These are phyloP conservation scores for Lasioglossum marginatum DNA, from an alignment of 2,888 invertebrate genomes.

Conservation along the genomic window DNA sequence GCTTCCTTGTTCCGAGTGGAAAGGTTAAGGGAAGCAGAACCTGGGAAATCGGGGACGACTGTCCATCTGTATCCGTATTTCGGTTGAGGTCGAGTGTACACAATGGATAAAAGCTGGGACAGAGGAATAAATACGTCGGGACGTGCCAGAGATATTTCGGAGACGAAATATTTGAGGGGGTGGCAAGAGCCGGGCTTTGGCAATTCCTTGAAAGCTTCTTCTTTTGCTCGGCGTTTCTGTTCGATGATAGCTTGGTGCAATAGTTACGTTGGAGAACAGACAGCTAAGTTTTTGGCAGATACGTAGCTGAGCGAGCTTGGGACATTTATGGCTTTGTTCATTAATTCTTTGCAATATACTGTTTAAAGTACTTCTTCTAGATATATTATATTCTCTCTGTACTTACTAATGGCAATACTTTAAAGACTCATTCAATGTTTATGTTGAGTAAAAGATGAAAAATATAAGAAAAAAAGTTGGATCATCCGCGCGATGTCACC, in stretches of 20 bases:
- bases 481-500: neutral
- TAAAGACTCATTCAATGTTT: too few relatives aligned
- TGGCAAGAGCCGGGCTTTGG: neutral
- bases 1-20: slow-evolving; percentile 25
- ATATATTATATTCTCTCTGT: too few relatives aligned
- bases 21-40: slow-evolving; percentile 30
- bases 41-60: slow-evolving; percentile 10
- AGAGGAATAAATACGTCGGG: neutral
- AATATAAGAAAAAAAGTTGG: neutral
- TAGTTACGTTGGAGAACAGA: neutral
- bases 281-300: neutral
- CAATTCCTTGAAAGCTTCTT: neutral
- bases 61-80: slow-evolving; percentile 28
- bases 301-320: neutral
- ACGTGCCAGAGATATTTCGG: neutral
- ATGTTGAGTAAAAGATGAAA: too few relatives aligned
- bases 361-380: neutral
- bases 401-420: too few relatives aligned
- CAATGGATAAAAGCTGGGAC: neutral
- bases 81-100: slow-evolving; percentile 31
- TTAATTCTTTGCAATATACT: neutral
- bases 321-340: neutral
- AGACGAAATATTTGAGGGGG: neutral
- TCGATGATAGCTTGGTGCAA: neutral
- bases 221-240: neutral